These are phyloP conservation scores for Lissocephala sabroskyi DNA, from an alignment of 2,888 invertebrate genomes.

Conservation along the genomic window DNA sequence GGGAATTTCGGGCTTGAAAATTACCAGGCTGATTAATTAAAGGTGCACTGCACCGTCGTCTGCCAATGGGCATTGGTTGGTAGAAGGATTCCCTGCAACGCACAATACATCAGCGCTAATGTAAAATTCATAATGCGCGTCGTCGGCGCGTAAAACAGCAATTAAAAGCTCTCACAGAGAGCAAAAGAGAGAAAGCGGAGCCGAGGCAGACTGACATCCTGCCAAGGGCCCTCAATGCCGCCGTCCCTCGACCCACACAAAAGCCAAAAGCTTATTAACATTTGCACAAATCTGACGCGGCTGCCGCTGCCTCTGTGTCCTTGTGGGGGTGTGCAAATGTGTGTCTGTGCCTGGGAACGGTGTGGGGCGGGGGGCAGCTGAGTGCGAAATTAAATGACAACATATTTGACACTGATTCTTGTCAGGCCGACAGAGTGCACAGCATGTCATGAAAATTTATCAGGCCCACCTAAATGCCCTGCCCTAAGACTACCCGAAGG, in stretches of 20 bases:
- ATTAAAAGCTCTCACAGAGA: conserved; percentile 37
- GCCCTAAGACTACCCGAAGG: no score
- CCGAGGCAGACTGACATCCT: background rate
- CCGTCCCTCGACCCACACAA: conserved; percentile 9
- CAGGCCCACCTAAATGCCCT: conserved; percentile 51
- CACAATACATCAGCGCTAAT: conserved; percentile 13
- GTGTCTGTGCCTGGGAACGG: conserved; percentile 25
- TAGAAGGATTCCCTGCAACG: background rate
- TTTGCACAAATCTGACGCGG: conserved; percentile 52
- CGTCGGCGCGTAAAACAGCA: conserved; percentile 37
- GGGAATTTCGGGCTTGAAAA: conserved; percentile 25
- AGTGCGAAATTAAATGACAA: conserved; percentile 64
- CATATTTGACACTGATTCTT: conserved; percentile 65
- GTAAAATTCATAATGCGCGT: conserved; percentile 51
- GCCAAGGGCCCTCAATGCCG: conserved; percentile 17
- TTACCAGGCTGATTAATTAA: conserved; percentile 55
- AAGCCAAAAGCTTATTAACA: conserved; percentile 54
- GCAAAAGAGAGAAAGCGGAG: background rate
- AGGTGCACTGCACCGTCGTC: conserved; percentile 34
- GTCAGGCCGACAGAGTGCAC: conserved; percentile 54
- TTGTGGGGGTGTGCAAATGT: conserved; percentile 4
- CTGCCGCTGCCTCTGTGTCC: conserved; percentile 2
- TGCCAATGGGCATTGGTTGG: no score
- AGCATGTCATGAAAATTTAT: conserved; percentile 57
- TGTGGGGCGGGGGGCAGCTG: no score